Evolutionary conservation across 1,140 invertebrate species (phyloP).

Genomic region (Zaprionus tsacasi): DNA sequence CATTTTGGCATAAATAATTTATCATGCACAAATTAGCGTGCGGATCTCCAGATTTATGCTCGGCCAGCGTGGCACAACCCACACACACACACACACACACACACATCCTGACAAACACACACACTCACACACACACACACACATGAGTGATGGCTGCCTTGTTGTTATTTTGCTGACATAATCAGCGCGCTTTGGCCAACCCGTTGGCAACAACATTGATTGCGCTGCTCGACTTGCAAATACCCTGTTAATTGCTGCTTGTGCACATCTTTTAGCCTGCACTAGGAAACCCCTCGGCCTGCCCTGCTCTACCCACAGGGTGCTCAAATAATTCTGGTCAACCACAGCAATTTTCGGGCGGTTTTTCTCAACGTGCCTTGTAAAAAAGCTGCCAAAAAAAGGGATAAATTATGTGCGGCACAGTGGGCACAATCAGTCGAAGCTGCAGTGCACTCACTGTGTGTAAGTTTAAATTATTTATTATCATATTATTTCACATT

Average conservation of each 20-base stretch:
- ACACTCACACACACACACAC: constrained; percentile 5
- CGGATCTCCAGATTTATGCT: constrained; percentile 67
- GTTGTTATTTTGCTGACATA: constrained; percentile 54
- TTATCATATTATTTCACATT: too few species aligned
- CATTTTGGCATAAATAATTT: constrained; percentile 82
- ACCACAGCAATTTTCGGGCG: constrained; percentile 70
- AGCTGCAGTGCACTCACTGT: too few species aligned
- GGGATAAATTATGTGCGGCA: constrained; percentile 34
- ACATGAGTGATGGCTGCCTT: constrained; percentile 68
- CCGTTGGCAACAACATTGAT: constrained; percentile 48
- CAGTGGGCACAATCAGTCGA: background rate
- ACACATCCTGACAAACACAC: constrained; percentile 16
- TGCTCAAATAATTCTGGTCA: constrained; percentile 69
- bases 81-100: constrained; percentile 20
- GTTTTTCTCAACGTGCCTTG: constrained; percentile 16
- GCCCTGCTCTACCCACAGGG: background rate
- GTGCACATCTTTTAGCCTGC: constrained; percentile 6
- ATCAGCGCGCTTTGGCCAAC: background rate
- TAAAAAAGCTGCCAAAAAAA: constrained; percentile 34
- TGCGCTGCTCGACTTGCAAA: background rate
- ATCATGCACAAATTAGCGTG: constrained; percentile 81
- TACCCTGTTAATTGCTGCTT: background rate
- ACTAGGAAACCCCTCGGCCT: background rate
- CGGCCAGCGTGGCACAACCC: constrained; percentile 11
- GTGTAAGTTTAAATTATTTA: too few species aligned